phyloP scores from a whole-genome alignment of 30 jellyfish, hydroid and myxozoan genomes.

The Chrysaora quinquecirrha region DNA sequence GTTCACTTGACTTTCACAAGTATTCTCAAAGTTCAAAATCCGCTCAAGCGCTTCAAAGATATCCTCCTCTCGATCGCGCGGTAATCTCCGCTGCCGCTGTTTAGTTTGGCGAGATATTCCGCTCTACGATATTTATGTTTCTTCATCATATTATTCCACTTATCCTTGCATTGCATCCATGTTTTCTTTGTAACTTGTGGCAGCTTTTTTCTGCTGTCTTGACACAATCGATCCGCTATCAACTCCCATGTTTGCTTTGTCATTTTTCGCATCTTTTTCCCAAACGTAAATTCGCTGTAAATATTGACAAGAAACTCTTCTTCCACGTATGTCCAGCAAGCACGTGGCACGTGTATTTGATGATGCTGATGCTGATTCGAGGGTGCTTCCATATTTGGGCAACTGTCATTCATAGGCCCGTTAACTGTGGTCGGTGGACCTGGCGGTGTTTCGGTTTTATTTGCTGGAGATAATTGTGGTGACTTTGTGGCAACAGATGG shows the following conservation, averaged over 20 bases:
- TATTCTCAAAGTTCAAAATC: constrained; percentile 19
- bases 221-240: constrained; percentile 23
- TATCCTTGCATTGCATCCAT: constrained; percentile 69
- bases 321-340: constrained; percentile 48
- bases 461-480: not conserved
- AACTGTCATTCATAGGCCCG: no score
- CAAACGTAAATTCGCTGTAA: constrained; percentile 38
- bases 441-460: no score
- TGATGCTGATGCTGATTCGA: no score
- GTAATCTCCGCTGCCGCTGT: not conserved
- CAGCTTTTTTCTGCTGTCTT: constrained; percentile 25
- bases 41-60: constrained; percentile 37
- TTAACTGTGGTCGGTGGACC: no score
- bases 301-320: constrained; percentile 41
- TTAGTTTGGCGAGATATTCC: constrained; percentile 3
- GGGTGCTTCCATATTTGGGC: no score
- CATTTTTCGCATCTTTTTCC: constrained; percentile 35
- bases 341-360: constrained; percentile 42
- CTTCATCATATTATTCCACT: constrained; percentile 59
- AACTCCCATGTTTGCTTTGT: constrained; percentile 44
- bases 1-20: no score
- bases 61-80: constrained; percentile 15
- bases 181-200: constrained; percentile 49
- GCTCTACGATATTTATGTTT: constrained; percentile 28
- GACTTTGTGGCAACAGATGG: constrained; percentile 8